Conservation (phyloP, 2,113 vertebrate species). For the Clarias batrachus region DNA sequence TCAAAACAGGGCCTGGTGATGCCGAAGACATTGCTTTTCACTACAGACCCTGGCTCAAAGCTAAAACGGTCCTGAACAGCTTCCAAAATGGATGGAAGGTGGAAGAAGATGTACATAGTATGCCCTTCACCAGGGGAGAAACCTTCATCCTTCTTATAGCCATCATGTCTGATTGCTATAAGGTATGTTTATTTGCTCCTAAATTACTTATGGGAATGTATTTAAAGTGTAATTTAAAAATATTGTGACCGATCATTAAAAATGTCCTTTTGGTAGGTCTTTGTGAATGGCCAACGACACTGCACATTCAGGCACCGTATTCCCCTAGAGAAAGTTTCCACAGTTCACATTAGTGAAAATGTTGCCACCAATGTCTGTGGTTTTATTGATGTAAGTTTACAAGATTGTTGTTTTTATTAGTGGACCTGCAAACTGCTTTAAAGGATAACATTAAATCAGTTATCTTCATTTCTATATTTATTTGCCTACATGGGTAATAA, state of each 20-base stretch:
- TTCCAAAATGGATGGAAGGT: background rate
- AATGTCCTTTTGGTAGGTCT: background rate
- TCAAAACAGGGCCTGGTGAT: slow-evolving; percentile 2
- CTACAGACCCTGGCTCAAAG: background rate
- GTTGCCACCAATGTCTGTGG: background rate
- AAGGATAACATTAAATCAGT: background rate
- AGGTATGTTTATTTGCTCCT: slow-evolving; percentile 2
- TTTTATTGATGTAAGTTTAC: background rate
- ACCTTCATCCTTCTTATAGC: slow-evolving; percentile 3
- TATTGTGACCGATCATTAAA: background rate
- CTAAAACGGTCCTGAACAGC: slow-evolving; percentile 22
- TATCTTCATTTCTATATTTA: too few species aligned
- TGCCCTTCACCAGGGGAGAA: slow-evolving; percentile 23
- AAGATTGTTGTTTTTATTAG: background rate
- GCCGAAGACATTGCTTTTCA: slow-evolving; percentile 8
- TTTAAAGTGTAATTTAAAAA: background rate
- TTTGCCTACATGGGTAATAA: too few species aligned
- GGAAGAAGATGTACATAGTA: background rate
- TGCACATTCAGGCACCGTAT: slow-evolving; percentile 29
- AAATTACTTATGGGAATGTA: too few species aligned
- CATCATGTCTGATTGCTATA: slow-evolving; percentile 23
- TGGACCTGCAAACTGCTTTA: too few species aligned
- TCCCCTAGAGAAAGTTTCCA: slow-evolving; percentile 6
- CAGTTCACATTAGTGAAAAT: background rate
- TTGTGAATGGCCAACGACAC: background rate